These are phyloP conservation scores for Talpa occidentalis DNA, from an alignment of 2,113 vertebrate genomes.

Conservation along the genomic window DNA sequence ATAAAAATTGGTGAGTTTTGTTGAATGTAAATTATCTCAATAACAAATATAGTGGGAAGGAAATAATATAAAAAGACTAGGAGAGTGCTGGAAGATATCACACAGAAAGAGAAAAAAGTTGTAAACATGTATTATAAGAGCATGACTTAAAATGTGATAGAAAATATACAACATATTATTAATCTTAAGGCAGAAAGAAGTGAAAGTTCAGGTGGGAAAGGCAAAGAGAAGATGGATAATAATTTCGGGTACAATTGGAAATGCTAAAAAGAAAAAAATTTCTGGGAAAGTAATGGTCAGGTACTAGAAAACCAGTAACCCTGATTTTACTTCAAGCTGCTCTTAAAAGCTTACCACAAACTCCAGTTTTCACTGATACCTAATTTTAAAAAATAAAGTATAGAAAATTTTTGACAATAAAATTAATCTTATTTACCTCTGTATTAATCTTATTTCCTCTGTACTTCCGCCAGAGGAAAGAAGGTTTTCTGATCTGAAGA, in stretches of 20 bases:
- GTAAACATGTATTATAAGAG: not conserved
- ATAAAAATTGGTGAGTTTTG: constrained; percentile 22
- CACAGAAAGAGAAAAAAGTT: not conserved
- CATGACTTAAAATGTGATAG: not conserved
- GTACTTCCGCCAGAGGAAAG: too few species aligned
- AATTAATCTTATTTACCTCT: not conserved
- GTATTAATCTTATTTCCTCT: too few species aligned
- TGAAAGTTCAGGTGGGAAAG: not conserved
- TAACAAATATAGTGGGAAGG: not conserved
- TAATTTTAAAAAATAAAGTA: not conserved
- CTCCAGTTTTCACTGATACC: not conserved
- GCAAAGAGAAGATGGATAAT: not conserved
- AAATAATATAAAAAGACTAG: not conserved
- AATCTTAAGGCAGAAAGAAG: not conserved
- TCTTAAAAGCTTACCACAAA: not conserved
- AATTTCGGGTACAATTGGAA: not conserved
- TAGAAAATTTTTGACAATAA: not conserved
- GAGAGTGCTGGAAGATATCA: not conserved
- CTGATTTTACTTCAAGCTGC: not conserved
- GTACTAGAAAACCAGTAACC: not conserved
- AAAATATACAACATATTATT: constrained; percentile 19
- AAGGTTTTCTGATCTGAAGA: too few species aligned
- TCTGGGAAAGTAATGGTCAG: not conserved
- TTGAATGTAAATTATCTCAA: not conserved
- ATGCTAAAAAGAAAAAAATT: not conserved